These are phyloP conservation scores for Falco naumanni DNA, from an alignment of 2,797 vertebrate genomes.

Conservation along the genomic window DNA sequence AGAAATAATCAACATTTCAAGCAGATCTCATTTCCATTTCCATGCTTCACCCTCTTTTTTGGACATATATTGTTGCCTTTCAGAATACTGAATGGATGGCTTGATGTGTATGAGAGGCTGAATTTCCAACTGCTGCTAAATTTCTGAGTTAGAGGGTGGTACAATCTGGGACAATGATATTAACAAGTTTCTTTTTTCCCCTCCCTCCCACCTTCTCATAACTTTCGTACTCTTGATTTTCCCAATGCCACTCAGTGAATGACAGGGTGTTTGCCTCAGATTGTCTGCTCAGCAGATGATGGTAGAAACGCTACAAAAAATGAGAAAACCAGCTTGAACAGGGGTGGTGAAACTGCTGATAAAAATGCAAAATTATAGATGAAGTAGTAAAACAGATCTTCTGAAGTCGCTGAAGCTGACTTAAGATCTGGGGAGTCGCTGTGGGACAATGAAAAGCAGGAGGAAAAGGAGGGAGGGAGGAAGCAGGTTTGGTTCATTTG, in stretches of 20 bases:
- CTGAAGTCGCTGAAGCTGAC: background rate
- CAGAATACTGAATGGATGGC: background rate
- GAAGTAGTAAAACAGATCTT: background rate
- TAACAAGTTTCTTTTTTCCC: background rate
- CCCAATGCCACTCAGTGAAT: fast-evolving
- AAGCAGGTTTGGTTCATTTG: background rate
- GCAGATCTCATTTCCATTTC: background rate
- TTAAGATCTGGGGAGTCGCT: background rate
- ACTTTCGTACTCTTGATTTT: background rate
- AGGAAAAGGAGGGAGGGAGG: background rate
- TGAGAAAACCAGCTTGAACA: background rate
- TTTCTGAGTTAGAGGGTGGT: background rate
- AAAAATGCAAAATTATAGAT: background rate
- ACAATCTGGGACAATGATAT: background rate
- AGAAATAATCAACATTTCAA: background rate
- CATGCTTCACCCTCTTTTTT: background rate
- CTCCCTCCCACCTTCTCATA: background rate
- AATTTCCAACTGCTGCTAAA: background rate
- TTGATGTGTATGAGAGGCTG: background rate
- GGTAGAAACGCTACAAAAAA: background rate
- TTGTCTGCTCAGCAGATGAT: background rate
- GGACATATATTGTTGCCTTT: background rate
- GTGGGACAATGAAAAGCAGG: background rate
- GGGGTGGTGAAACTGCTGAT: background rate
- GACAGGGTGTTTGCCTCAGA: background rate